Conservation (phyloP, 2,888 invertebrate genomes). For the Aproaerema taeniolella region DNA sequence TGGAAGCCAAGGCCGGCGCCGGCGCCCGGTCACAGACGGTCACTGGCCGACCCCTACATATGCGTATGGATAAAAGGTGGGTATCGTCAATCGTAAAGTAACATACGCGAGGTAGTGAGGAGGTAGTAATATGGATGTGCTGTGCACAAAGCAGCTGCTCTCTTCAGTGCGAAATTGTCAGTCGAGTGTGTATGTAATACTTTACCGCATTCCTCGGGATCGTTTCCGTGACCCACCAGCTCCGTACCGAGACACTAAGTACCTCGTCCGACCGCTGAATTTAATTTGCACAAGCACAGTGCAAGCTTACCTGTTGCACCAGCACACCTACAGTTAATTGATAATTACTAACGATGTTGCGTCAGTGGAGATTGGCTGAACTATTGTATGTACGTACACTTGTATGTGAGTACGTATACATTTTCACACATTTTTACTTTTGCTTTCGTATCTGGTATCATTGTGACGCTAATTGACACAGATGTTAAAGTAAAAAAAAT, state of each 20-base stretch:
- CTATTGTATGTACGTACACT: too few relatives aligned
- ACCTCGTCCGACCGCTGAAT: conserved; percentile 17
- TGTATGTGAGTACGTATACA: too few relatives aligned
- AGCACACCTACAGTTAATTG: conserved; percentile 35
- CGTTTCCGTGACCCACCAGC: conserved; percentile 15
- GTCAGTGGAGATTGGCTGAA: too few relatives aligned
- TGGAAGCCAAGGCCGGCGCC: conserved; percentile 7
- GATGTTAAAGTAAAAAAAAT: too few relatives aligned
- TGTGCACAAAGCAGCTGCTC: too few relatives aligned
- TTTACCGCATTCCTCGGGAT: conserved; percentile 27
- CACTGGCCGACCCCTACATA: conserved; percentile 22
- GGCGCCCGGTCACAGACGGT: conserved; percentile 23
- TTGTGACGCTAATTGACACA: too few relatives aligned
- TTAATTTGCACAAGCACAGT: conserved; percentile 19
- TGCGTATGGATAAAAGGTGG: neutral
- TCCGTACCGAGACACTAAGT: neutral
- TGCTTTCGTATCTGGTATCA: too few relatives aligned
- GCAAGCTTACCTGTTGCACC: conserved; percentile 12
- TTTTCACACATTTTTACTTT: too few relatives aligned
- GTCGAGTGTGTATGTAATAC: too few relatives aligned
- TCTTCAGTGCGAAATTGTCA: conserved; percentile 7
- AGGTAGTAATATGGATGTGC: too few relatives aligned
- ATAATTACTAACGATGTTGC: too few relatives aligned
- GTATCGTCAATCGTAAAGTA: neutral
- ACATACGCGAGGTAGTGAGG: neutral